Evolutionary conservation across 2,888 invertebrate genomes (phyloP).

Genomic region (Hyles lineata): DNA sequence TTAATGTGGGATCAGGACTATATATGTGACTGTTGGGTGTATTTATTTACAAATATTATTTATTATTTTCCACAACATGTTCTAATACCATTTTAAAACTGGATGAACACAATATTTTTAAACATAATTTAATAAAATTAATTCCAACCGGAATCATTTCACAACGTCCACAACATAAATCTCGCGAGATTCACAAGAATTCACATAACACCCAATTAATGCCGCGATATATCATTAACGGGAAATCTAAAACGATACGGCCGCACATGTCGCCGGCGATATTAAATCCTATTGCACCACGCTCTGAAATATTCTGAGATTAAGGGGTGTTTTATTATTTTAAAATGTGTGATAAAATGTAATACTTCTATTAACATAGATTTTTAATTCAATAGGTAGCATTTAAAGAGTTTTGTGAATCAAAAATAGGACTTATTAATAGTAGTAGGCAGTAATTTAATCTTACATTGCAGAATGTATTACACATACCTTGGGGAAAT

Average conservation of each 20-base stretch:
- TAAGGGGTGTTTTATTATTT: background rate
- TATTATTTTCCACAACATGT: too few relatives aligned
- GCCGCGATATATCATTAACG: slow-evolving; percentile 26
- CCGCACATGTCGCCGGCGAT: slow-evolving; percentile 47
- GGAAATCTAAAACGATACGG: slow-evolving; percentile 36
- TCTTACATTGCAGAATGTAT: too few relatives aligned
- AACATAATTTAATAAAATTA: slow-evolving; percentile 6
- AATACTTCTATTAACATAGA: background rate
- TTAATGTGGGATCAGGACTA: too few relatives aligned
- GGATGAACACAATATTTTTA: background rate
- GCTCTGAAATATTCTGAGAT: slow-evolving; percentile 36
- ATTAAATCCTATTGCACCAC: slow-evolving; percentile 34
- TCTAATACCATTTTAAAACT: background rate
- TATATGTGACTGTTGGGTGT: too few relatives aligned
- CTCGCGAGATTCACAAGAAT: slow-evolving; percentile 19
- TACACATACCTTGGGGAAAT: too few relatives aligned
- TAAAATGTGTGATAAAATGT: background rate
- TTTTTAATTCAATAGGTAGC: background rate
- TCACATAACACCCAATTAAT: slow-evolving; percentile 26
- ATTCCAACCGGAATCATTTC: background rate
- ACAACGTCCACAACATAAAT: slow-evolving; percentile 13
- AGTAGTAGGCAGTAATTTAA: too few relatives aligned
- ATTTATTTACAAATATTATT: too few relatives aligned
- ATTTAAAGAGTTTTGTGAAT: background rate
- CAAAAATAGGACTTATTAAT: too few relatives aligned